A percentile compares a stretch with the other conserved stretches of the same genome.
Conservation (phyloP, 2,797 vertebrate genomes). For the Amblyopsis hoosieri region DNA sequence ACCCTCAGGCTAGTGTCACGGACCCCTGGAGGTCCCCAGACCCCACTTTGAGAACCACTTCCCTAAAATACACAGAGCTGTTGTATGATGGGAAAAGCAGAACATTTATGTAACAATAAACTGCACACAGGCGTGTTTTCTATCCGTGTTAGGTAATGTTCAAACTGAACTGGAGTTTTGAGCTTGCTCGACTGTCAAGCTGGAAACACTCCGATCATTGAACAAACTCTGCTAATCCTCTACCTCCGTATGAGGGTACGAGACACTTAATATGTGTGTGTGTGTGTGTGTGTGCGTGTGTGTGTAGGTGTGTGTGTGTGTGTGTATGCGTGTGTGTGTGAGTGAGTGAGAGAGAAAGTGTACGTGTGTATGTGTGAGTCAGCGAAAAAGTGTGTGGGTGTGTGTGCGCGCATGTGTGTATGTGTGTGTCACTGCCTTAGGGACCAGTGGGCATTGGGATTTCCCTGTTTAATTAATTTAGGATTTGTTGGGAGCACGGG, state of each 20-base stretch:
- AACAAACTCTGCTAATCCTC: slow-evolving; percentile 78
- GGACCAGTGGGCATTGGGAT: slow-evolving; percentile 69
- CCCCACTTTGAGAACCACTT: too few relatives aligned
- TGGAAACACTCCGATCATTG: slow-evolving; percentile 76
- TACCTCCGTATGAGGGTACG: slow-evolving; percentile 64
- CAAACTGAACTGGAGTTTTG: not conserved
- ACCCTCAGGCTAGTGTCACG: too few relatives aligned
- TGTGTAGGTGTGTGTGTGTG: slow-evolving; percentile 35
- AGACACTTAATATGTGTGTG: slow-evolving; percentile 77
- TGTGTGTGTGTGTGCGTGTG: slow-evolving; percentile 55
- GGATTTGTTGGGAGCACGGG: slow-evolving; percentile 80
- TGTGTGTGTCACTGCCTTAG: slow-evolving; percentile 55
- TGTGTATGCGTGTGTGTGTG: too few relatives aligned
- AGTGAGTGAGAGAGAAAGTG: too few relatives aligned
- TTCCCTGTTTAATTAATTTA: slow-evolving; percentile 87
- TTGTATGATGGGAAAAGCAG: not conserved
- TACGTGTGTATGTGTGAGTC: slow-evolving; percentile 16
- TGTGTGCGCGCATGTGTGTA: slow-evolving; percentile 56
- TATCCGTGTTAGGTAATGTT: too few relatives aligned
- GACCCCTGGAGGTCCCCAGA: too few relatives aligned
- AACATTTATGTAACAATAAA: slow-evolving; percentile 1
- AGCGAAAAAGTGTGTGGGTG: slow-evolving; percentile 36
- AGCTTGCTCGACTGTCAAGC: slow-evolving; percentile 62
- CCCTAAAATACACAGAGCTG: not conserved
- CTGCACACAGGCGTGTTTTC: too few relatives aligned